A percentile compares a stretch with the other conserved stretches of the same genome.
These are phyloP conservation scores for Montipora capitata DNA, from an alignment of 92 coral and sea anemone species.

Conservation along the genomic window DNA sequence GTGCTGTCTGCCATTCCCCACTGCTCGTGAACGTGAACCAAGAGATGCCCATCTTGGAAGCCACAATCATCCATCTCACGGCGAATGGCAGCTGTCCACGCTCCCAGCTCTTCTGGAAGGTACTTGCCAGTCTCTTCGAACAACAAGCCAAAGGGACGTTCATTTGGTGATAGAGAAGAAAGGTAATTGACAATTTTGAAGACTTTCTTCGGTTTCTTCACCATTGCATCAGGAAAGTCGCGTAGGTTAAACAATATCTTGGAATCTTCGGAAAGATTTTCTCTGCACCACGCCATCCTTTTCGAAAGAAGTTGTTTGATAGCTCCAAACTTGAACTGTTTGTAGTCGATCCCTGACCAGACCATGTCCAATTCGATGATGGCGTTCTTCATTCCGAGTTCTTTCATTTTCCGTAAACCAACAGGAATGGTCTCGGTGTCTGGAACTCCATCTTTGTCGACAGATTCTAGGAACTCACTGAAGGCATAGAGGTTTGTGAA, in stretches of 20 bases:
- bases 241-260: conserved; percentile 66
- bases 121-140: conserved; percentile 83
- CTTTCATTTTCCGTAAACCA: conserved; percentile 79
- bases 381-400: conserved; percentile 74
- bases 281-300: conserved; percentile 78
- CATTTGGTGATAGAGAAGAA: conserved; percentile 63
- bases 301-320: conserved; percentile 67
- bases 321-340: conserved; percentile 61
- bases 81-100: conserved; percentile 83
- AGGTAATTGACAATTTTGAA: conserved; percentile 62
- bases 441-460: conserved; percentile 71
- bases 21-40: conserved; percentile 70
- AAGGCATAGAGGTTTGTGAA: conserved; percentile 80
- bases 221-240: conserved; percentile 76
- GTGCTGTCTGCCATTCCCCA: conserved; percentile 71
- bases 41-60: conserved; percentile 64
- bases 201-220: conserved; percentile 55
- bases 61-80: conserved; percentile 81
- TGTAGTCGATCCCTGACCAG: conserved; percentile 82
- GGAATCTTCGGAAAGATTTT: conserved; percentile 72
- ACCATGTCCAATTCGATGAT: conserved; percentile 86
- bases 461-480: conserved; percentile 81
- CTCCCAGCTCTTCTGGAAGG: conserved; percentile 86
- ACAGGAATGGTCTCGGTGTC: conserved; percentile 74
- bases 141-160: conserved; percentile 82